Evolutionary conservation across 2,888 invertebrate species (phyloP), one percentile per base, ranked within the genome.

Genomic region (Ptilodon capucinus): DNA sequence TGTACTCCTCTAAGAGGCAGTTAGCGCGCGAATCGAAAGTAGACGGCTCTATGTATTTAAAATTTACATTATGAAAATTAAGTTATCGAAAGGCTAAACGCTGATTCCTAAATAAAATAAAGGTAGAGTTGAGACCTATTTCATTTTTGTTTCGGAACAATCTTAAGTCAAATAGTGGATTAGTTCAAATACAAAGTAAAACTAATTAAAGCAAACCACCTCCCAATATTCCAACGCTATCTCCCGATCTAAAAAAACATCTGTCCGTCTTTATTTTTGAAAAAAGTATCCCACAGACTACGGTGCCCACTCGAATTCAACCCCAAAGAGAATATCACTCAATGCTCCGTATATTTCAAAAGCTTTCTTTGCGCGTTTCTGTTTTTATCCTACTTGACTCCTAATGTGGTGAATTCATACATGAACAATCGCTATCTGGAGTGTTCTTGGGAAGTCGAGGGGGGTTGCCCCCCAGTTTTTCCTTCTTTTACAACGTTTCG

Each of bases 361-460:
- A 84, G 86, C 82, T 84, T 84, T 84, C 81, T 78, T 73, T 70
- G 62, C 71, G 79, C 83, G 84, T 83, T 38, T 81, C 84, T 81
- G 90, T 90, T 90, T 90, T 91, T 89, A 91, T 91, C 91, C 91
- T 92, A 92, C 92, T 92, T 92, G 93, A 91, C 92, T 92, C 89
- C 84, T 93, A 93, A 93, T 93, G 93, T 93, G 93, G 92, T 93
- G 93, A 93, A 93, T 93, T 92, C 93, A 93, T 93, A 93, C 93
- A 93, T 93, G 93, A 92, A 92, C 93, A 93, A 91, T 89, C 76
- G 86, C 71, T 83, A 69, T 76, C 78, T 77, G 69, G 81, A 80
- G 84, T 78, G 84, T 75, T 79, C 78, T 72, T 60, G 66, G 76
- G 64, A 45, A 58, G 66, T 51, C 49, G 61, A 52, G 64, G 58